phyloP scores from a whole-genome alignment of 2,113 vertebrate genomes.

The Dolichotis patagonum region DNA sequence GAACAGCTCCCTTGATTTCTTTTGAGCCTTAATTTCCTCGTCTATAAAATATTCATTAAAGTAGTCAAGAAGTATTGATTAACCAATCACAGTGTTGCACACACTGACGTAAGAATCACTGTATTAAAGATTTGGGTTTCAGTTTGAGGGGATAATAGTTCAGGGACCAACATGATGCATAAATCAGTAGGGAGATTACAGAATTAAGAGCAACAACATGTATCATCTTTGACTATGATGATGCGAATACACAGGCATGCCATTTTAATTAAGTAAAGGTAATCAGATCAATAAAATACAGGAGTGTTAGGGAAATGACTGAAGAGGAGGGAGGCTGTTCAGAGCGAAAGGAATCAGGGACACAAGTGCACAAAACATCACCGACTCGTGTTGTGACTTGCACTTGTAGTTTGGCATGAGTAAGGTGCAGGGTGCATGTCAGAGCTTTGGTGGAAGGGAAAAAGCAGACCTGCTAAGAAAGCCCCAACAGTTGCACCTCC shows the following conservation, averaged over 20 bases:
- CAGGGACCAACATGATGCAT: not conserved
- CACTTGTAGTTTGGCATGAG: not conserved
- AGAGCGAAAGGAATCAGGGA: not conserved
- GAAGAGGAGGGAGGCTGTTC: not conserved
- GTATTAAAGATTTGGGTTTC: not conserved
- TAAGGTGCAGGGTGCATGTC: not conserved
- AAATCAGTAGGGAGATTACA: not conserved
- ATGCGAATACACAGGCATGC: not conserved
- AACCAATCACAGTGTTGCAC: not conserved
- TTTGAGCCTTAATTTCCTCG: not conserved
- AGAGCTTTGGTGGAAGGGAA: not conserved
- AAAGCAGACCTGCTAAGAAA: not conserved
- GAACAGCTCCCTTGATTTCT: not conserved
- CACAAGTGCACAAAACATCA: not conserved
- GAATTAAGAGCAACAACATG: not conserved
- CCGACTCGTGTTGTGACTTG: not conserved
- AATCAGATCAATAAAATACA: not conserved
- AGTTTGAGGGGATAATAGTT: not conserved
- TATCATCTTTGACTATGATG: not conserved
- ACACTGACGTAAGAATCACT: not conserved
- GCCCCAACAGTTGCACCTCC: not conserved
- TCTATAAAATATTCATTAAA: not conserved
- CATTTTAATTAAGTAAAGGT: not conserved
- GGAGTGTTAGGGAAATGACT: not conserved
- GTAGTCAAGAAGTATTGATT: not conserved